phyloP scores from a whole-genome alignment of 2,888 invertebrate species.

The Diarsia mendica region DNA sequence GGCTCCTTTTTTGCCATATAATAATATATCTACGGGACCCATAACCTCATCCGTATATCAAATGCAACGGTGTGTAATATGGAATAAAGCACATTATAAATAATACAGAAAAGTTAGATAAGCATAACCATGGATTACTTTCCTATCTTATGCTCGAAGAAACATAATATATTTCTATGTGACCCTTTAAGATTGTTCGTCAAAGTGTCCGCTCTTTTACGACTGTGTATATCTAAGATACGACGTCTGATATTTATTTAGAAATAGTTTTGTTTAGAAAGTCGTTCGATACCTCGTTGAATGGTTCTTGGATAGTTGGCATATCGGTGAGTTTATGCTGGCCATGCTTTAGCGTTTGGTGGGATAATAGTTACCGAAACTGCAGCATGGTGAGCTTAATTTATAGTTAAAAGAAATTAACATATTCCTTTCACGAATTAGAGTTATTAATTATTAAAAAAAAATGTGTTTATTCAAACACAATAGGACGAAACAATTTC shows the following conservation, averaged over 20 bases:
- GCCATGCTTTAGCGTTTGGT: constrained; percentile 1
- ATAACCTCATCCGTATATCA: background rate
- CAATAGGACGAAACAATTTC: too few relatives aligned
- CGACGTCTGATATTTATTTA: constrained; percentile 54
- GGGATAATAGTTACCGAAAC: background rate
- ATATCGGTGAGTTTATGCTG: constrained; percentile 25
- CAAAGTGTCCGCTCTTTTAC: constrained; percentile 55
- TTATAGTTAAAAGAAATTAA: background rate
- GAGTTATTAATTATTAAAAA: background rate
- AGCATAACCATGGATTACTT: constrained; percentile 22
- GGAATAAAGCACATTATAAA: constrained; percentile 17
- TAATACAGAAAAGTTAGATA: constrained; percentile 34
- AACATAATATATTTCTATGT: constrained; percentile 39
- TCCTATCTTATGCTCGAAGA: constrained; percentile 40
- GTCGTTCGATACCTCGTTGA: constrained; percentile 62
- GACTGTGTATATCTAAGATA: constrained; percentile 49
- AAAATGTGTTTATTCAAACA: too few relatives aligned
- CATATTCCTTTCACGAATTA: background rate
- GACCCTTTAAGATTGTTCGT: constrained; percentile 50
- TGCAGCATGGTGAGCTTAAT: background rate
- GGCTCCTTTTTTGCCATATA: background rate
- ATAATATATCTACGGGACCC: background rate
- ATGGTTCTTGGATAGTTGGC: constrained; percentile 37
- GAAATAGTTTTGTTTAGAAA: constrained; percentile 69
- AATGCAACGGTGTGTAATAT: constrained; percentile 22